Evolutionary conservation across 23 tunicate species (phyloP).

Genomic region (Phallusia fumigata): DNA sequence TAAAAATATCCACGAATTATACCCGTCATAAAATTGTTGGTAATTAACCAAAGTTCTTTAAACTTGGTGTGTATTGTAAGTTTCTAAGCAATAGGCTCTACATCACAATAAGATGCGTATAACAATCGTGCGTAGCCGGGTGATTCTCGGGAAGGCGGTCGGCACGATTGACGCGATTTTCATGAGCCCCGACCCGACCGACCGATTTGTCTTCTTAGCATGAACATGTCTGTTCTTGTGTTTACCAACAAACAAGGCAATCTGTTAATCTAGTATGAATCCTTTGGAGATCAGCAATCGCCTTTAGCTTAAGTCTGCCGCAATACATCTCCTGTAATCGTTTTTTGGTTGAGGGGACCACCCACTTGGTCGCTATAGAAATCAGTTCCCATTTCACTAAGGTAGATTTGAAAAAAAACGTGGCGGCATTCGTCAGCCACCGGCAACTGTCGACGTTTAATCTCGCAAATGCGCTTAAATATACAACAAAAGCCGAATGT

Average conservation of each 20-base stretch:
- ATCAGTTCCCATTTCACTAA: background rate
- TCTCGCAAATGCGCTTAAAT: background rate
- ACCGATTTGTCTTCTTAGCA: background rate
- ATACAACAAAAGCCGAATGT: background rate
- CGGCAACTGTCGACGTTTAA: background rate
- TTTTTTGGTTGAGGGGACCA: background rate
- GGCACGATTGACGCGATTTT: too few relatives aligned
- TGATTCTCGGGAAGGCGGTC: too few relatives aligned
- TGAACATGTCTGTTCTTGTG: background rate
- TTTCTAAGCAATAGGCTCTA: too few relatives aligned
- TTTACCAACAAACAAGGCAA: background rate
- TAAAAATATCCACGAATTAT: too few relatives aligned
- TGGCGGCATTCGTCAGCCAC: background rate
- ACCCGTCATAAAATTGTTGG: too few relatives aligned
- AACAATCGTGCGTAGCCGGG: too few relatives aligned
- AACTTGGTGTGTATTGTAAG: too few relatives aligned
- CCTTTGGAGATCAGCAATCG: background rate
- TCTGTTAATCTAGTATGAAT: background rate
- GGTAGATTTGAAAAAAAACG: background rate
- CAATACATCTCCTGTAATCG: conserved; percentile 1
- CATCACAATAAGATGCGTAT: too few relatives aligned
- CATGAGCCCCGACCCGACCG: too few relatives aligned
- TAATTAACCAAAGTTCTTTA: too few relatives aligned
- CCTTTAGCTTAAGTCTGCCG: background rate
- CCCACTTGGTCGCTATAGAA: background rate